phyloP scores from a whole-genome alignment of 2,113 vertebrate genomes.

The Bungarus multicinctus region DNA sequence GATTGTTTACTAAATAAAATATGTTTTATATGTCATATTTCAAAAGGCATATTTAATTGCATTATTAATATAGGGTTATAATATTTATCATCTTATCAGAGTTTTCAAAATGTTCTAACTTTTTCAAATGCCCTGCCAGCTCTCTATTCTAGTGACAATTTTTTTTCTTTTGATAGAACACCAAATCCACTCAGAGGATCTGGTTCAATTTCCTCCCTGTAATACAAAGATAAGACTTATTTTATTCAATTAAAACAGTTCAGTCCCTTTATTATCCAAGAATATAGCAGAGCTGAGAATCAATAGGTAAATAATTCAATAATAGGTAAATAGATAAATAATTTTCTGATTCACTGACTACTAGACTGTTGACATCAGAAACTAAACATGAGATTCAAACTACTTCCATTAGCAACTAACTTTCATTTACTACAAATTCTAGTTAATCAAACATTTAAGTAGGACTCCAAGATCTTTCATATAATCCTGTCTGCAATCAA shows the following conservation, averaged over 20 bases:
- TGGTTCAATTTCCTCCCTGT: not conserved
- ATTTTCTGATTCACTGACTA: not conserved
- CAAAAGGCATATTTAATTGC: not conserved
- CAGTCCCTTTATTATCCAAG: not conserved
- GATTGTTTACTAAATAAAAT: not conserved
- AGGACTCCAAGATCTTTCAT: not conserved
- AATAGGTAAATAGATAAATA: not conserved
- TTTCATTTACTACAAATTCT: not conserved
- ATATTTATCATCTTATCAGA: conserved; percentile 17
- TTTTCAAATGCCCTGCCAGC: not conserved
- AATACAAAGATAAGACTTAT: not conserved
- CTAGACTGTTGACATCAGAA: not conserved
- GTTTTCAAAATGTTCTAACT: not conserved
- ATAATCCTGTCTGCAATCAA: not conserved
- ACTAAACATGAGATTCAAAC: not conserved
- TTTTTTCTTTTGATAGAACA: not conserved
- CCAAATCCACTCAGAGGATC: not conserved
- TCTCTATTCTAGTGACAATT: not conserved
- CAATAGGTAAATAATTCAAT: not conserved
- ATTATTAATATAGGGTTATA: conserved; percentile 1
- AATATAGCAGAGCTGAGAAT: not conserved
- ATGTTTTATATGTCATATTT: not conserved
- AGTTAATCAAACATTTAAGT: not conserved
- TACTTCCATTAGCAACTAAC: not conserved
- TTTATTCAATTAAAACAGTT: not conserved